Conservation (phyloP, 2,888 invertebrate genomes). For the Myopa tessellatipennis region DNA sequence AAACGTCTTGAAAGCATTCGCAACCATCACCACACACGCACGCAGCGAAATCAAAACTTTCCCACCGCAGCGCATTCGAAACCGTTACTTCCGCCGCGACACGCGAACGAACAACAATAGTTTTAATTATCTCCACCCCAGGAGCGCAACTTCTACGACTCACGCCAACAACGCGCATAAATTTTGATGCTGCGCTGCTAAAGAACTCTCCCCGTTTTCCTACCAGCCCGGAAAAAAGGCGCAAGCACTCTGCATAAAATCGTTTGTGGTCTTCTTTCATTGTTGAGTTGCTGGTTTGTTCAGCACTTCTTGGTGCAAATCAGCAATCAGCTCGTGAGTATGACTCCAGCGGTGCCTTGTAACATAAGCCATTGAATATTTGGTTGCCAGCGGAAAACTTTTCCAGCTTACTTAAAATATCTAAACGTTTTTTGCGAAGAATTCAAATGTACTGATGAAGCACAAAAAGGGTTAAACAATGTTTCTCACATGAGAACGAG, state of each 20-base stretch:
- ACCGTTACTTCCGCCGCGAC: neutral
- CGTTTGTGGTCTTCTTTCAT: neutral
- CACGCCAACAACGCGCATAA: constrained; percentile 21
- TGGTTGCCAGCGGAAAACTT: no score
- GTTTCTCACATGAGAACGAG: no score
- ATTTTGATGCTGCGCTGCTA: neutral
- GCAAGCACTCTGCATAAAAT: neutral
- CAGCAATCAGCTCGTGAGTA: no score
- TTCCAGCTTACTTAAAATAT: no score
- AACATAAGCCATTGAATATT: no score
- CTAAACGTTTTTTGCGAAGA: no score
- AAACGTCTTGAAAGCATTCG: constrained; percentile 8
- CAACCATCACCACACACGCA: constrained; percentile 11
- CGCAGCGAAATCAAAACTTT: constrained; percentile 29
- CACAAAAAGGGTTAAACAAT: no score
- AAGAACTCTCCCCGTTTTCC: neutral
- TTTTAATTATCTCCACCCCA: constrained; percentile 64
- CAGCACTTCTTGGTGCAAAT: no score
- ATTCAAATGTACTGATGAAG: no score
- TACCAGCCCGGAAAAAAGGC: neutral
- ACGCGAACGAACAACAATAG: constrained; percentile 28
- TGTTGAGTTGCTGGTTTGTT: neutral
- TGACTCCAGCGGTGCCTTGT: no score
- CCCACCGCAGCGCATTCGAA: constrained; percentile 25
- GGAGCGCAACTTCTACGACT: constrained; percentile 58